Conservation (phyloP, 1,140 invertebrate species). For the Globodera ellingtonae region DNA sequence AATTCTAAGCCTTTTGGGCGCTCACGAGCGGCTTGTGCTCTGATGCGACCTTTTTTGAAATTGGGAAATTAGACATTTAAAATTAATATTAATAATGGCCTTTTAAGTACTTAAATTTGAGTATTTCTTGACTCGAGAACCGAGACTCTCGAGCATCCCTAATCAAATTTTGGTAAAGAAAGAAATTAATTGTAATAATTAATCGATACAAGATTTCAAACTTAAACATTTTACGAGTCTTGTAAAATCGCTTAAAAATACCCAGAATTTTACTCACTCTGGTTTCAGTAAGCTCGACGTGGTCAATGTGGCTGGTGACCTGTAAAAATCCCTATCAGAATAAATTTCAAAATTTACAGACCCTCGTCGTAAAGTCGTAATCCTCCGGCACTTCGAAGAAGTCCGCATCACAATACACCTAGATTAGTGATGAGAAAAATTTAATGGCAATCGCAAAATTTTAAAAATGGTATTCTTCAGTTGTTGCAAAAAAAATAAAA, state of each 20-base stretch:
- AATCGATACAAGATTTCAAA: no score
- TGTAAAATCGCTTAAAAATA: no score
- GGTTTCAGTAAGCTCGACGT: constrained; percentile 27
- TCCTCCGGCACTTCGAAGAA: constrained; percentile 63
- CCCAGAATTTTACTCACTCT: background rate
- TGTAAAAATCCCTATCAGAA: background rate
- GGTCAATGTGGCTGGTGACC: constrained; percentile 35
- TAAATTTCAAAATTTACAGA: constrained; percentile 14
- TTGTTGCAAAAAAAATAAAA: background rate
- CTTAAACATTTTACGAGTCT: no score
- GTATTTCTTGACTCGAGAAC: no score
- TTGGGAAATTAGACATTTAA: background rate
- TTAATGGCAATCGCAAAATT: background rate
- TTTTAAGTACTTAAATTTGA: no score
- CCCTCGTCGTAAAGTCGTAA: constrained; percentile 63
- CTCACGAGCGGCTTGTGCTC: background rate
- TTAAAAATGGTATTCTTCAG: background rate
- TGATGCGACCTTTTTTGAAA: background rate
- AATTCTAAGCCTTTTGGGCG: background rate
- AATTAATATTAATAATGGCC: no score
- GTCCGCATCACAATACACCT: constrained; percentile 52
- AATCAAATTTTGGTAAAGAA: no score
- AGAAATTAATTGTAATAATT: no score
- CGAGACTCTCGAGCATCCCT: no score
- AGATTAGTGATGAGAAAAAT: background rate